Conservation (phyloP, 2,888 invertebrate genomes). For the Acleris holmiana region DNA sequence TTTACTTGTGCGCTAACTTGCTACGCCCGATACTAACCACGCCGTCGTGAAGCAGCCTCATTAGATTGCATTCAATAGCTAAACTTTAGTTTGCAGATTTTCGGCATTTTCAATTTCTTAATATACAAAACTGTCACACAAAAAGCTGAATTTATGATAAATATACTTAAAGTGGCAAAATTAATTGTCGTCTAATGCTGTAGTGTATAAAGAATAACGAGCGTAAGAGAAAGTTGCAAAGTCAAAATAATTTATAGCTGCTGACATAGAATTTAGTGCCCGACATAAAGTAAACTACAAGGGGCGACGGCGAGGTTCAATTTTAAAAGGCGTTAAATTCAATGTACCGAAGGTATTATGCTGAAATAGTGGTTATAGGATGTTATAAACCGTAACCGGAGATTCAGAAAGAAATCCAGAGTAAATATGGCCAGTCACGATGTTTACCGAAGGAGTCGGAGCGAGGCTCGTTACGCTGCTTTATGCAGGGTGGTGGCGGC, state of each 20-base stretch:
- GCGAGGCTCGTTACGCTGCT: slow-evolving; percentile 62
- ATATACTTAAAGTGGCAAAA: too few relatives aligned
- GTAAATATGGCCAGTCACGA: slow-evolving; percentile 65
- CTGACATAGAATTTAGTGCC: slow-evolving; percentile 24
- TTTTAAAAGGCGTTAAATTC: slow-evolving; percentile 30
- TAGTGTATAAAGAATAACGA: neutral
- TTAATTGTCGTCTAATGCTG: neutral
- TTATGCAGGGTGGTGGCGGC: slow-evolving; percentile 61
- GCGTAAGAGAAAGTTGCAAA: slow-evolving; percentile 6
- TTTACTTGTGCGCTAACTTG: slow-evolving; percentile 45
- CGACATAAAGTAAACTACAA: slow-evolving; percentile 27
- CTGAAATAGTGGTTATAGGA: slow-evolving; percentile 36
- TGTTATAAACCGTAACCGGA: slow-evolving; percentile 50
- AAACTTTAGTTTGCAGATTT: too few relatives aligned
- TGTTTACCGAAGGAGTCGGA: slow-evolving; percentile 52
- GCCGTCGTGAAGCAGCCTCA: neutral
- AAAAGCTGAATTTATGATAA: too few relatives aligned
- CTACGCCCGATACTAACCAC: neutral
- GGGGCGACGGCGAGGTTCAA: slow-evolving; percentile 13
- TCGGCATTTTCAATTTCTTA: too few relatives aligned
- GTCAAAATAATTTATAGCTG: slow-evolving; percentile 24
- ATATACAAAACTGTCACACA: too few relatives aligned
- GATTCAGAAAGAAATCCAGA: slow-evolving; percentile 52
- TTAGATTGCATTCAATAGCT: neutral
- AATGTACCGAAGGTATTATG: slow-evolving; percentile 24